Evolutionary conservation across 1,140 invertebrate species (phyloP), one percentile per base, ranked within the genome.

Genomic region (Muscidifurax raptorellus): DNA sequence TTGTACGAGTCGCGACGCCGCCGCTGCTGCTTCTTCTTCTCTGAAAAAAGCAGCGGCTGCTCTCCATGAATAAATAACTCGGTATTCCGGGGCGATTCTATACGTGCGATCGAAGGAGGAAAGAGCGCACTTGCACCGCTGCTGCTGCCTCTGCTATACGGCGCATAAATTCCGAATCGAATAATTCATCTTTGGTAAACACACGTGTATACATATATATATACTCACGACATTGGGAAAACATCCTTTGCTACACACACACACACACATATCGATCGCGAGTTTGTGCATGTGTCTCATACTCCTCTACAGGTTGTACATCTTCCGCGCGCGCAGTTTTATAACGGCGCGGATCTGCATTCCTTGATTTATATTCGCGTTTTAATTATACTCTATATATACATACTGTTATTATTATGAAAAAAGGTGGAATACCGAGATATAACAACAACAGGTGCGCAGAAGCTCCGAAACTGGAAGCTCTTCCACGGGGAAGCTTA

Each of bases 101-200:
- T 59, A 22, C 52, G 52, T 18, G 52, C 18, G 52, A 59, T 59
- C 52, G 52, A 59, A 59, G 52, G 52, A 2, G 22, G 18, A 59
- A 13, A 47, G 52, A n/a, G 52, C 22, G 18, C 5, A 52, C 40
- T 40, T 10, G 4, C 47, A 22, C 47, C 10, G 9, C 44, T 52
- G 47, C 47, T 12, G 52, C 52, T 7, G 52, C 52, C 7, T 3
- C 52, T 59, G 22, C 44, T 47, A 13, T 47, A 13, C 52, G 15
- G 52, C 52, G 52, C 52, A 59, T 59, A 59, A 59, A 59, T 59
- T 59, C 18, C 52, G 18, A 7, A 59, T 59, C 52, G 52, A 59
- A 59, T 59, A 59, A 59, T 59, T 59, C 52, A 59, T 59, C 52
- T 59, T 59, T 59, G 52, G 52, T 59, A 59, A 59, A 59, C 52